Percentiles rank a stretch among this genome's conserved stretches.
Conservation (phyloP, 37 sponge, comb jelly and placozoan genomes). For the Lycopodina hypogea region DNA sequence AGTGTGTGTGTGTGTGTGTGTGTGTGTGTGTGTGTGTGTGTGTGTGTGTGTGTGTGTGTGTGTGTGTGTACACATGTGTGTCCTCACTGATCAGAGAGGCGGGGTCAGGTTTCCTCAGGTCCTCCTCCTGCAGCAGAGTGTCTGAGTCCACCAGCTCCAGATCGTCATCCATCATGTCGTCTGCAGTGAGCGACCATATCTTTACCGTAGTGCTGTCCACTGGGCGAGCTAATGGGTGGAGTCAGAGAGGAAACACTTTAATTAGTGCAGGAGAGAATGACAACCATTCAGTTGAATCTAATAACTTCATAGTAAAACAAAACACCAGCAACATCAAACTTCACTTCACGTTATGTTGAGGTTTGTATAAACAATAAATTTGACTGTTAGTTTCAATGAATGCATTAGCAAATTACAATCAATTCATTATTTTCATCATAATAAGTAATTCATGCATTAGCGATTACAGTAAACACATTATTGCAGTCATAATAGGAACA, state of each 20-base stretch:
- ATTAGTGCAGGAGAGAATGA: background rate
- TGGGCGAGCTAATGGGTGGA: background rate
- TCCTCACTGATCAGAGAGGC: constrained; percentile 66
- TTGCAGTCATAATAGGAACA: no score
- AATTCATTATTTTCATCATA: no score
- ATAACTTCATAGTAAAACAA: no score
- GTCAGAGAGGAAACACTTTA: background rate
- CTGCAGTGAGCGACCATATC: constrained; percentile 67
- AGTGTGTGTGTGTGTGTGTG: no score
- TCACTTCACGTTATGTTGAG: no score
- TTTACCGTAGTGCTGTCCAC: constrained; percentile 23
- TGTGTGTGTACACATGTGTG: background rate
- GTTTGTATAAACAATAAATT: no score
- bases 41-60: background rate
- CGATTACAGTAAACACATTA: no score
- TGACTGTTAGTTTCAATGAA: no score
- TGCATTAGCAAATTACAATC: no score
- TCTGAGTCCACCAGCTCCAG: constrained; percentile 85
- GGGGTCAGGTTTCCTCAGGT: constrained; percentile 88
- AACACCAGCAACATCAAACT: no score
- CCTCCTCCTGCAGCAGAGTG: constrained; percentile 83
- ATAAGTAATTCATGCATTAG: no score
- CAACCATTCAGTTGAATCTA: no score
- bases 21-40: background rate
- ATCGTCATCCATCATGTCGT: constrained; percentile 34